phyloP scores from a whole-genome alignment of 2,797 vertebrate genomes.

The Liasis olivaceus region DNA sequence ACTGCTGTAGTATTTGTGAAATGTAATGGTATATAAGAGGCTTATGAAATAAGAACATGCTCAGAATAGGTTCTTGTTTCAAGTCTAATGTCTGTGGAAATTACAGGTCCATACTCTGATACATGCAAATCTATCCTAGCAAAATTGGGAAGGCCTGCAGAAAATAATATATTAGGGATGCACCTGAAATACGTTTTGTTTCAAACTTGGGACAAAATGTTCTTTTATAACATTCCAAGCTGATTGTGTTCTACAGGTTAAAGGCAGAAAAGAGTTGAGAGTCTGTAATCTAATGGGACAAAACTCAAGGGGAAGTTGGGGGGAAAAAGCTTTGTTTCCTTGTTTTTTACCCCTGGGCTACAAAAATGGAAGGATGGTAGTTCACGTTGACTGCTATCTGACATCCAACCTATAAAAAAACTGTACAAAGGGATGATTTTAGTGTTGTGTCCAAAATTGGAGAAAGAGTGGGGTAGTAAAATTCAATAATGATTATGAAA shows the following conservation, averaged over 20 bases:
- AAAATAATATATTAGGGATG: not conserved
- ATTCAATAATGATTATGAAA: not conserved
- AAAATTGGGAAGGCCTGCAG: not conserved
- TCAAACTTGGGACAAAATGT: not conserved
- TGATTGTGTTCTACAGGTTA: not conserved
- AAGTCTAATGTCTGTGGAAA: not conserved
- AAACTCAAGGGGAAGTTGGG: not conserved
- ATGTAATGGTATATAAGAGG: not conserved
- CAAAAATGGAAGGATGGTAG: not conserved
- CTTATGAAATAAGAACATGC: not conserved
- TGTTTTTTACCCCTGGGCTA: not conserved
- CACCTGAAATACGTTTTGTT: not conserved
- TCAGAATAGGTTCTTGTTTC: not conserved
- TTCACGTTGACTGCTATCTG: not conserved
- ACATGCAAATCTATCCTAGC: not conserved
- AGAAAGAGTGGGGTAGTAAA: not conserved
- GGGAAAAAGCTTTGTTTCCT: not conserved
- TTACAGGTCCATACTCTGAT: not conserved
- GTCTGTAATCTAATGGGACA: not conserved
- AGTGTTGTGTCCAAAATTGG: not conserved
- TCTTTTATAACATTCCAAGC: not conserved
- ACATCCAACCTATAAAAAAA: not conserved
- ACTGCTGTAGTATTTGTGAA: not conserved
- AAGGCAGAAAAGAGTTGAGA: not conserved
- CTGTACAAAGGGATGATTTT: not conserved